Conservation (phyloP, 2,797 vertebrate species). For the Yasuhikotakia modesta region DNA sequence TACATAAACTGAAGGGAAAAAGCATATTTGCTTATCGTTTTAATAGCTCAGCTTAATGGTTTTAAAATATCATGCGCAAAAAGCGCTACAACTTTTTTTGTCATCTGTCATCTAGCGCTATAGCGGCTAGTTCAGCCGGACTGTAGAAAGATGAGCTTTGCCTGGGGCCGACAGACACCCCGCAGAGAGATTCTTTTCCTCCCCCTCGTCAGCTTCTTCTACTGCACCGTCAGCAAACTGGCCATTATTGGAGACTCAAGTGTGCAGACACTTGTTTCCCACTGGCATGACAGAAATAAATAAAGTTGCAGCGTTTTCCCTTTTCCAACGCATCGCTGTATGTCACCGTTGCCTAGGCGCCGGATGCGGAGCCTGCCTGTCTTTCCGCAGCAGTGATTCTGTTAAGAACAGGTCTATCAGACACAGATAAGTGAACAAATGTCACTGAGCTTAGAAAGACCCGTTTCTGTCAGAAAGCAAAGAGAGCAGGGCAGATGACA, state of each 20-base stretch:
- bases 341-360: slow-evolving; percentile 6
- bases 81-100: background rate
- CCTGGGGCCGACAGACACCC: slow-evolving; percentile 49
- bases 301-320: slow-evolving; percentile 40
- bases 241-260: slow-evolving; percentile 53
- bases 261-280: slow-evolving; percentile 52
- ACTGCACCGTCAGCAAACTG: slow-evolving; percentile 61
- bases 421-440: slow-evolving; percentile 47
- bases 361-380: slow-evolving; percentile 25
- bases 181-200: slow-evolving; percentile 57
- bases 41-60: background rate
- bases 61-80: slow-evolving; percentile 3
- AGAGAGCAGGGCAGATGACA: slow-evolving; percentile 25
- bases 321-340: slow-evolving; percentile 25
- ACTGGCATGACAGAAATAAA: slow-evolving; percentile 43
- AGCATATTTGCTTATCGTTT: background rate
- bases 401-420: slow-evolving; percentile 47
- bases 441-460: slow-evolving; percentile 32
- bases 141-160: slow-evolving; percentile 49
- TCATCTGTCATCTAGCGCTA: slow-evolving; percentile 1
- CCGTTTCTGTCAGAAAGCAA: slow-evolving; percentile 17
- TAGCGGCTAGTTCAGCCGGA: background rate
- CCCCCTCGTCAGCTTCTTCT: slow-evolving; percentile 45
- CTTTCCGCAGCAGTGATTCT: slow-evolving; percentile 28
- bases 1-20: too few species aligned